Base-by-base conservation (phyloP, 2,113 vertebrate genomes). In the Nymphicus hollandicus region DNA sequence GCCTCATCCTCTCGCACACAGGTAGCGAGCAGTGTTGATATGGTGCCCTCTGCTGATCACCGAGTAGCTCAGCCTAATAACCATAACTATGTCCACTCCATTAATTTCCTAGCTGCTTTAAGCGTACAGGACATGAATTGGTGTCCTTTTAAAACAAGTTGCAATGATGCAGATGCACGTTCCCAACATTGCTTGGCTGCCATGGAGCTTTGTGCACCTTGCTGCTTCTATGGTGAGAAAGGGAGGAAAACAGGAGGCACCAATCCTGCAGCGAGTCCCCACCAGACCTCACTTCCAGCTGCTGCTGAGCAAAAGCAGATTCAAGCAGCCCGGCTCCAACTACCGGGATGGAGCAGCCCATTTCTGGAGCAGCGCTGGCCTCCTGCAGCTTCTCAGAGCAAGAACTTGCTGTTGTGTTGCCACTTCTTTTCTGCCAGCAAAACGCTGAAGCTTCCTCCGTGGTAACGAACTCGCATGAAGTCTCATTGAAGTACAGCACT, bases 41-140 rank as follows among this genome's bases (percentile, higher is more conserved):
- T 65, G 89, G 86, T 95, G 97, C 96, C 97, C 97, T 97, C 97
- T 98, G 90, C 96, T 94, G 97, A 35, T 61, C 83, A 7, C 58
- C 3, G 33, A 9, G 17, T 4, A 19, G 8, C 86, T 76, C 86
- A 24, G 81, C 37, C 80, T 29, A 7, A 3, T 3, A 3, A n/a
- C 58, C 81, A 27, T 24, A 9, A 53, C 68, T 0, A 25, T 24
- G 10, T 1, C 61, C 65, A 2, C 17, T 2, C 22, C 49, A 2
- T 3, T 4, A 7, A 24, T 1, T 8, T 8, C 6, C 9, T 25
- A 13, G 41, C 23, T 64, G 17, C 44, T 29, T 6, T 2, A 18
- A 13, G 53, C 25, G 47, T 0, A 6, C 39, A 4, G 65, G 0
- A 25, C 55, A 7, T 0, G 17, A 11, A 2, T 0, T 4, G 35